These are phyloP conservation scores for Thera obeliscata DNA, from an alignment of 2,888 invertebrate genomes.

Conservation along the genomic window DNA sequence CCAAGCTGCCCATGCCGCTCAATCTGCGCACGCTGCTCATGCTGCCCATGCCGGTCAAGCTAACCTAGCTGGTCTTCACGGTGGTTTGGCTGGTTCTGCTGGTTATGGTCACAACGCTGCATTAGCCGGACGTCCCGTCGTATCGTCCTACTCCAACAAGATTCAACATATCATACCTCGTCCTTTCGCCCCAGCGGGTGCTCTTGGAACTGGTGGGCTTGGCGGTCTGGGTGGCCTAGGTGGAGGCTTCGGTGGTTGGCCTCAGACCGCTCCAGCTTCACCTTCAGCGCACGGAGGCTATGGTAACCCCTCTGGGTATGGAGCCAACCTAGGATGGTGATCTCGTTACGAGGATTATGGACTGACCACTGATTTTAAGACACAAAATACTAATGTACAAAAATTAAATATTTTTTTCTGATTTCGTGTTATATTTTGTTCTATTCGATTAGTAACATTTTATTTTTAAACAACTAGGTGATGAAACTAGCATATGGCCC, in stretches of 20 bases:
- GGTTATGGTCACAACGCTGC: slow-evolving; percentile 32
- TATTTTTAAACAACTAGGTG: too few species aligned
- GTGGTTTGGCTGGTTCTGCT: slow-evolving; percentile 29
- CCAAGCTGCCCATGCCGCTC: slow-evolving; percentile 31
- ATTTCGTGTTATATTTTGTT: not conserved
- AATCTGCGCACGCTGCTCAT: slow-evolving; percentile 30
- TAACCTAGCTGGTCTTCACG: slow-evolving; percentile 28
- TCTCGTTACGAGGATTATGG: slow-evolving; percentile 22
- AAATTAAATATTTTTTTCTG: not conserved
- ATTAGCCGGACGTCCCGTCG: slow-evolving; percentile 32
- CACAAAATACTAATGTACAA: not conserved
- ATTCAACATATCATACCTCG: slow-evolving; percentile 41
- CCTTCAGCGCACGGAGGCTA: slow-evolving; percentile 33
- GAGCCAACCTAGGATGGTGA: slow-evolving; percentile 43
- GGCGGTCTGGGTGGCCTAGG: slow-evolving; percentile 27
- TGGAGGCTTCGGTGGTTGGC: slow-evolving; percentile 33
- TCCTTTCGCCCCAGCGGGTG: slow-evolving; percentile 31
- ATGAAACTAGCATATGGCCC: too few species aligned
- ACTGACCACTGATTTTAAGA: slow-evolving; percentile 31
- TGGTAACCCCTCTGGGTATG: slow-evolving; percentile 29
- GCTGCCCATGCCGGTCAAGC: slow-evolving; percentile 32
- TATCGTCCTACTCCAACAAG: slow-evolving; percentile 42
- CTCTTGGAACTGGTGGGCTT: slow-evolving; percentile 30
- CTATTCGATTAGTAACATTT: not conserved
- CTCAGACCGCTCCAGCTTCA: slow-evolving; percentile 35